Conservation (phyloP, 2,113 vertebrate genomes). For the Hemicordylus capensis region DNA sequence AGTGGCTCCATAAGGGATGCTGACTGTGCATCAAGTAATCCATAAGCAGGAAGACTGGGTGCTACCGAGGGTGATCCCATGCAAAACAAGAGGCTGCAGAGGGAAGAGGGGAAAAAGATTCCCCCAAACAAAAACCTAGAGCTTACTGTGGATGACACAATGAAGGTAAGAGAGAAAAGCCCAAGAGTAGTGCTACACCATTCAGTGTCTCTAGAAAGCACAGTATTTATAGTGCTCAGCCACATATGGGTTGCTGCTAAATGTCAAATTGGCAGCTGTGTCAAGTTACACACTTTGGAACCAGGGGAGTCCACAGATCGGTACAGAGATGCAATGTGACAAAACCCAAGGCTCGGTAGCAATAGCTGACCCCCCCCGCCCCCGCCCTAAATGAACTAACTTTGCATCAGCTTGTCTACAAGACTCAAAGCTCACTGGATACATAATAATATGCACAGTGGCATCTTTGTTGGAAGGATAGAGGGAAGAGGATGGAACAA, state of each 20-base stretch:
- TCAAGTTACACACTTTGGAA: slow-evolving; percentile 76
- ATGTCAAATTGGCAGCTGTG: slow-evolving; percentile 80
- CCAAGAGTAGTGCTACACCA: slow-evolving; percentile 86
- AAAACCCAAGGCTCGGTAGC: slow-evolving; percentile 39
- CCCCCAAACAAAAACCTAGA: slow-evolving; percentile 90
- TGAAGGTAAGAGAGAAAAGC: slow-evolving; percentile 91
- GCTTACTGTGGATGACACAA: slow-evolving; percentile 96
- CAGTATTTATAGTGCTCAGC: slow-evolving; percentile 74
- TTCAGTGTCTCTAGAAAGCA: slow-evolving; percentile 79
- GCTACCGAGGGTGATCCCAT: slow-evolving; percentile 91
- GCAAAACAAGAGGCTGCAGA: slow-evolving; percentile 79
- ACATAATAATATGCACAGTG: not conserved
- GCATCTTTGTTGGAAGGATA: not conserved
- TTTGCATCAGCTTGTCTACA: not conserved
- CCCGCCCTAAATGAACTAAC: not conserved
- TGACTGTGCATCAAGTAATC: slow-evolving; percentile 89
- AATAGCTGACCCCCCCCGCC: not conserved
- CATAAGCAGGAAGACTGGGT: slow-evolving; percentile 81
- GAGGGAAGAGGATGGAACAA: slow-evolving; percentile 25
- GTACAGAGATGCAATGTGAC: slow-evolving; percentile 69
- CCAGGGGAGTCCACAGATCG: slow-evolving; percentile 84
- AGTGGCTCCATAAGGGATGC: slow-evolving; percentile 86
- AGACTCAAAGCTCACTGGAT: not conserved
- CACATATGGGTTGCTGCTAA: slow-evolving; percentile 78
- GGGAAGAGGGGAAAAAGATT: slow-evolving; percentile 78